These are phyloP conservation scores for Nomada ruficornis DNA, from an alignment of 2,888 invertebrate species.

Conservation along the genomic window DNA sequence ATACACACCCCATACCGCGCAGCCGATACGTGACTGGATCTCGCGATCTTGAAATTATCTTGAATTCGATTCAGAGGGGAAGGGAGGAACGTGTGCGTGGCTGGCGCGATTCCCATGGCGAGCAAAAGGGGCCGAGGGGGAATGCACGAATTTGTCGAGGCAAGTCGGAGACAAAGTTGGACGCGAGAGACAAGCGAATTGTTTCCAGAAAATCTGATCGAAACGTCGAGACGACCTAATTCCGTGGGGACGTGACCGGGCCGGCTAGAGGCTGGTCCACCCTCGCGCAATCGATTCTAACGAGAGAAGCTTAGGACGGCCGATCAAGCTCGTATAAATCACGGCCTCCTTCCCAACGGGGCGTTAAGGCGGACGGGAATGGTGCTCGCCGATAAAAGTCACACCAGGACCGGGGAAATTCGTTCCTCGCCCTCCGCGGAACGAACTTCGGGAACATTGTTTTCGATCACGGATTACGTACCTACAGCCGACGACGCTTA, in stretches of 20 bases:
- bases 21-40: no score
- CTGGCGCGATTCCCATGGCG: no score
- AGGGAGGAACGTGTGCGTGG: no score
- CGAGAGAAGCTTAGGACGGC: conserved; percentile 66
- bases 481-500: background rate
- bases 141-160: conserved; percentile 24
- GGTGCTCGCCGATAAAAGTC: conserved; percentile 65
- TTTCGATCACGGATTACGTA: conserved; percentile 26
- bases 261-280: conserved; percentile 21
- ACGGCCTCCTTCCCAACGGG: conserved; percentile 49
- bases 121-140: background rate
- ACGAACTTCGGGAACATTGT: conserved; percentile 22
- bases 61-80: no score
- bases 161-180: background rate
- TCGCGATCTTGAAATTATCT: no score
- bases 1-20: background rate
- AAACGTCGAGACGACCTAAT: conserved; percentile 63
- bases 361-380: conserved; percentile 65
- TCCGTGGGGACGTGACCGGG: conserved; percentile 49
- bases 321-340: conserved; percentile 68
- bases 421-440: background rate
- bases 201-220: conserved; percentile 62
- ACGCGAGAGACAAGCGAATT: conserved; percentile 46
- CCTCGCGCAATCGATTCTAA: conserved; percentile 67
- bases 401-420: conserved; percentile 41